Base-by-base conservation (phyloP, 2,888 invertebrate species). In the Rotaria sp. region DNA sequence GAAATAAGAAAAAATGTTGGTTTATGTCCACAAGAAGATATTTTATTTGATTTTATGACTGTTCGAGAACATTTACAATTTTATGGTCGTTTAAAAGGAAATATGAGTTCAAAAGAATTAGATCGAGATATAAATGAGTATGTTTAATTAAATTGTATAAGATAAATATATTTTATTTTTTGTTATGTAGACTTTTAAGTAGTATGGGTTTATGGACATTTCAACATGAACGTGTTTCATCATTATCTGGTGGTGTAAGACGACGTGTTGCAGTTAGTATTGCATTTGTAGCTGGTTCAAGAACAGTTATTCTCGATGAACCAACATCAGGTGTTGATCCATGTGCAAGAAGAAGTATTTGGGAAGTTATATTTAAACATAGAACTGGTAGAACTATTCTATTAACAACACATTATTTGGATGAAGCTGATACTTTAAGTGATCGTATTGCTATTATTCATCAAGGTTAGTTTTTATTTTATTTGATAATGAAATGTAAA, bases 11-110 rank as follows among this genome's bases (percentile, higher is more conserved):
- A 88, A 57, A 87, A 89, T 52, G 87, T 92, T 38, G 92, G 92
- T n/a, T 88, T 91, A 84, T 92, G 92, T 88, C 91, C 92, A 4
- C 92, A 92, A 88, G 90, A 91, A 87, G 91, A 92, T 88, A 89
- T 90, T 5, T 88, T 92, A n/a, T 92, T 90, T 88, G 90, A 90
- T 84, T 90, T 89, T 86, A 89, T 92, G 90, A 91, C 92, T 15
- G 91, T 92, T 13, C 87, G 89, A 86, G 91, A 92, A 87, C 92
- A 92, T 88, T 89, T 92, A 88, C 88, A 90, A 85, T 90, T 92
- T 87, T 92, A 90, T 88, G 90, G 89, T 21, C 88, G 89, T 21
- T 88, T 92, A 30, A 92, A 92, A 87, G 89, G 89, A 38, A 87
- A 86, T 74, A 87, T 87, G 55, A 85, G 88, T 18, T 84, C 84